Evolutionary conservation across 1,140 invertebrate species (phyloP).

Genomic region (Ceratina australensis): DNA sequence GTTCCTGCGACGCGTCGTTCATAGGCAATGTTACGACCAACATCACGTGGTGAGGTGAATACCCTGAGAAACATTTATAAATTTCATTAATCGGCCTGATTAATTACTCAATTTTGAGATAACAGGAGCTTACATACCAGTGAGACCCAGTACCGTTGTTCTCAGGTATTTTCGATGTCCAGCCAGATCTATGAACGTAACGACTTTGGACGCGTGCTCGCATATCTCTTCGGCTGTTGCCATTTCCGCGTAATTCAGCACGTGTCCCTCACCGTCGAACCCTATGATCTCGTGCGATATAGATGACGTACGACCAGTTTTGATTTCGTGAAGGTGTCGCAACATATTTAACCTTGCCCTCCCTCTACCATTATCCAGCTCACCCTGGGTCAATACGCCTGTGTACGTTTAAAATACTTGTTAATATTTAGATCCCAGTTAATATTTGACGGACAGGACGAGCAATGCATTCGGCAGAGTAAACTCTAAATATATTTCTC

Average conservation of each 20-base stretch:
- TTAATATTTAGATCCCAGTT: constrained; percentile 18
- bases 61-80: constrained; percentile 80
- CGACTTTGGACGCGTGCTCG: constrained; percentile 92
- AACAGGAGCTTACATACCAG: constrained; percentile 71
- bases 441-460: neutral
- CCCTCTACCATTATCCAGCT: constrained; percentile 96
- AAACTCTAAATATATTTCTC: constrained; percentile 59
- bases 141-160: constrained; percentile 96
- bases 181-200: constrained; percentile 97
- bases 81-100: neutral
- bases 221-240: constrained; percentile 97
- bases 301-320: constrained; percentile 96
- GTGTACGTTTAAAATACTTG: constrained; percentile 9
- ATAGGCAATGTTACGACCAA: constrained; percentile 86
- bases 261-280: constrained; percentile 88
- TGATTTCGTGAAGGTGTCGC: constrained; percentile 97
- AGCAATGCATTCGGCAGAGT: constrained; percentile 35
- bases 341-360: constrained; percentile 97
- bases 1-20: constrained; percentile 84
- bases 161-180: constrained; percentile 97
- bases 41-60: constrained; percentile 97
- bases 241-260: constrained; percentile 91
- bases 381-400: constrained; percentile 97
- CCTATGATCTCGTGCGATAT: constrained; percentile 98
- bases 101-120: neutral